These are phyloP conservation scores for Solen grandis DNA, from an alignment of 1,140 invertebrate species.

Conservation along the genomic window DNA sequence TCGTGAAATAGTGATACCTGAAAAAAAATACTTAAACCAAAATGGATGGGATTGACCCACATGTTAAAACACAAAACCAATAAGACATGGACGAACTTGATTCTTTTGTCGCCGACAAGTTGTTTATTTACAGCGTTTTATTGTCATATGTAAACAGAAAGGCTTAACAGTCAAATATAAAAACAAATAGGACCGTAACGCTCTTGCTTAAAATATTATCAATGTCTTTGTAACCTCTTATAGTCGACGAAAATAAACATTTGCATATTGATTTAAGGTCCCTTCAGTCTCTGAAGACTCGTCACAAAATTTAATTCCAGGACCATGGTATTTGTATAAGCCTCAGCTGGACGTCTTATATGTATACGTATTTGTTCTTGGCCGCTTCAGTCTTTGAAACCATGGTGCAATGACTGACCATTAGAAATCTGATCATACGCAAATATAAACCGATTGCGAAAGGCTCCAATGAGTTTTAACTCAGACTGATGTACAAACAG, in stretches of 20 bases:
- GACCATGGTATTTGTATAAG: constrained; percentile 35
- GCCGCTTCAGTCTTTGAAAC: constrained; percentile 2
- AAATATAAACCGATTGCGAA: constrained; percentile 28
- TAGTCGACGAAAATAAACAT: constrained; percentile 52
- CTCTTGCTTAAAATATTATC: constrained; percentile 46
- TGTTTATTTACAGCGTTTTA: constrained; percentile 52
- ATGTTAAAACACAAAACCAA: background rate
- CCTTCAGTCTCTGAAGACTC: background rate
- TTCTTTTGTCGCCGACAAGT: constrained; percentile 32
- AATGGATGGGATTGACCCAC: constrained; percentile 13
- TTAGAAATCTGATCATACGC: constrained; percentile 38
- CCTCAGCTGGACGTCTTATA: constrained; percentile 50
- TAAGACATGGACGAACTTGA: background rate
- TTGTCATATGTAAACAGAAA: constrained; percentile 49
- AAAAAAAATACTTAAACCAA: constrained; percentile 35
- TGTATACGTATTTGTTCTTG: constrained; percentile 38
- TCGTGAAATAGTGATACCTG: constrained; percentile 1
- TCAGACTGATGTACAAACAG: too few relatives aligned
- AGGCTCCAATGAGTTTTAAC: too few relatives aligned
- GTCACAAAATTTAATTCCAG: constrained; percentile 51
- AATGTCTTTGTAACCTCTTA: constrained; percentile 39
- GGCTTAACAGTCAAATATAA: constrained; percentile 55
- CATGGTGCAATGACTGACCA: constrained; percentile 35
- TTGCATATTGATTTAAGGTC: constrained; percentile 50
- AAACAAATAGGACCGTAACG: constrained; percentile 46